Base-by-base conservation (phyloP, 2,888 invertebrate genomes). In the Rotaria magnacalcarata region DNA sequence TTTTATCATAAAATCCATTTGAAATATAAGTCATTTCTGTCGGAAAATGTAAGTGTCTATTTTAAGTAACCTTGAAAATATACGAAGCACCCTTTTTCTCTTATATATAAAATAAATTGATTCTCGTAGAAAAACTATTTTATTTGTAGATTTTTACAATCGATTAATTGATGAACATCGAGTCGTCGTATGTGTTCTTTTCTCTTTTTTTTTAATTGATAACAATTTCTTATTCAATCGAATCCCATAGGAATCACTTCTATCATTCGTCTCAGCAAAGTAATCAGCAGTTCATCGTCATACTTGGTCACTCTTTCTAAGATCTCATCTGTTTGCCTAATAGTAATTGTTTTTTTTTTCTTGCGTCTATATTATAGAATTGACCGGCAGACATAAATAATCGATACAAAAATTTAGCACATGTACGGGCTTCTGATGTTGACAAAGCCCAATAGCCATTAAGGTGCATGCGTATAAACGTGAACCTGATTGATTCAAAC, bases 1-100 rank as follows among this genome's bases (percentile, higher is more conserved):
- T 50, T 58, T 52, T 85, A 86, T 41, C 47, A 24, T 34, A 34
- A 60, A 86, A 84, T 43, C 47, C 84, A 54, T 86, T 87, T 34
- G 14, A 50, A 86, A 11, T 41, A 41, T n/a, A 87, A 24, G 6
- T n/a, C 84, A 24, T 85, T 84, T 41, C 52, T 50, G 24, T 85
- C 11, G 24, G 16, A 50, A 67, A 67, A 41, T 19, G 34, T 67
- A 27, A 34, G 67, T 67, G 27, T 34, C 27, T 67, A 8, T 56
- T 24, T 24, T 10, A 41, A 19, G 34, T 67, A 67, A 67, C 67
- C 67, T 34, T 67, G 67, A 41, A 34, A 67, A 41, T 19, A 67
- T 34, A 19, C 34, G 19, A 19, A 67, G 34, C 34, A 14, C 34
- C 19, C 16, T 67, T 67, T 67, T 67, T 67, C 34, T 11, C 11